Evolutionary conservation across 1,140 invertebrate species (phyloP).

Genomic region (Aphaenogaster ashmeadi): DNA sequence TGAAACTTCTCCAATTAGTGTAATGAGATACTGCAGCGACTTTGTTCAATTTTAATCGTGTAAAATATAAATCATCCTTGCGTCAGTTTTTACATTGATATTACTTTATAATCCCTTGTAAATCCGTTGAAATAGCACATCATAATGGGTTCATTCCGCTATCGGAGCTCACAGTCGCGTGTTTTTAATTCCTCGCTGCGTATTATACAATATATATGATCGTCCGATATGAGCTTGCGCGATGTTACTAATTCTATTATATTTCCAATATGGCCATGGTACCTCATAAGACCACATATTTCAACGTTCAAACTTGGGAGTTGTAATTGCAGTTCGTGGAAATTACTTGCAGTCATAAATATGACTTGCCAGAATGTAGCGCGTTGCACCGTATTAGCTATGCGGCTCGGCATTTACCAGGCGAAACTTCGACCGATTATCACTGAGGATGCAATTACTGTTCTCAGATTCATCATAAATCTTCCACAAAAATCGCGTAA

Average conservation of each 20-base stretch:
- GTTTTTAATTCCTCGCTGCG: constrained; percentile 24
- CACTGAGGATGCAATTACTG: constrained; percentile 17
- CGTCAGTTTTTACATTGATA: constrained; percentile 12
- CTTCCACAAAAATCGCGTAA: neutral
- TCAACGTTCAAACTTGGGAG: constrained; percentile 59
- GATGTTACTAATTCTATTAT: constrained; percentile 56
- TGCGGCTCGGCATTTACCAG: constrained; percentile 24
- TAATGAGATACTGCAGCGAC: constrained; percentile 11
- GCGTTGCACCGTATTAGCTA: constrained; percentile 40
- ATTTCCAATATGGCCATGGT: constrained; percentile 55
- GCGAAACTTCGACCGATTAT: constrained; percentile 41
- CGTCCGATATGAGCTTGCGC: neutral
- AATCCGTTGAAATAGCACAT: neutral
- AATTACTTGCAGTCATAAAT: constrained; percentile 62
- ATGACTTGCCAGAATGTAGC: constrained; percentile 33
- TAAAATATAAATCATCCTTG: neutral
- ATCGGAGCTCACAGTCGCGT: neutral
- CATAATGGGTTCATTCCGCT: neutral
- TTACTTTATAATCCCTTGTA: neutral
- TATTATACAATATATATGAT: neutral
- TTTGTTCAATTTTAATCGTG: constrained; percentile 26
- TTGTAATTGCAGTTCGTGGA: constrained; percentile 58
- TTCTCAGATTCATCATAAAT: constrained; percentile 18
- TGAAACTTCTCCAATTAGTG: constrained; percentile 51
- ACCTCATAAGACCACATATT: constrained; percentile 51